These are phyloP conservation scores for Diploptera punctata DNA, from an alignment of 2,888 invertebrate species.

Conservation along the genomic window DNA sequence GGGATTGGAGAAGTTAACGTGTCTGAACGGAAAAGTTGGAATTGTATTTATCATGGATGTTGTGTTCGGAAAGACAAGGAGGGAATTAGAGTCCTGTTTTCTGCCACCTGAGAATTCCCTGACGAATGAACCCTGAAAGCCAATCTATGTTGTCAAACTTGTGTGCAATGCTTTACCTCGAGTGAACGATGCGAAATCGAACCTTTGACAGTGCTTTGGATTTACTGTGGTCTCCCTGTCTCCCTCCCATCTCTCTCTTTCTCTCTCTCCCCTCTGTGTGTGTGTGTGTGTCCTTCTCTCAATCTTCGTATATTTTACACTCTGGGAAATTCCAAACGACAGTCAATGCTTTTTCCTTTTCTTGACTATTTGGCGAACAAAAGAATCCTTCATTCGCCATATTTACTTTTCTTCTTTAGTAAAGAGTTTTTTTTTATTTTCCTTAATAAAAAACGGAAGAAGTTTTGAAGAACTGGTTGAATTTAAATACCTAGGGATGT, in stretches of 20 bases:
- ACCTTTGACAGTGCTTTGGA: background rate
- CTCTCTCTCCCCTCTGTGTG: no score
- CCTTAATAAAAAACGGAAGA: background rate
- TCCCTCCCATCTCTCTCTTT: no score
- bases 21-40: background rate
- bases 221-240: background rate
- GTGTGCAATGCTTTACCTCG: background rate
- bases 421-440: no score
- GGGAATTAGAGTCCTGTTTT: background rate
- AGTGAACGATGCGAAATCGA: background rate
- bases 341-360: background rate
- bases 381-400: background rate
- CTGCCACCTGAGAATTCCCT: background rate
- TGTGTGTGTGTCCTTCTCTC: background rate
- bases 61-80: background rate
- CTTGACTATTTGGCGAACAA: background rate
- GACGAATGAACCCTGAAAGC: background rate
- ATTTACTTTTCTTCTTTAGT: background rate
- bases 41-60: background rate
- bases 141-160: background rate
- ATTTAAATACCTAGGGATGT: no score
- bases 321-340: background rate
- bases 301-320: background rate
- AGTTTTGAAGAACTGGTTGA: no score
- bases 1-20: no score